phyloP scores from a whole-genome alignment of 2,113 vertebrate genomes.

The Lagopus leucura region DNA sequence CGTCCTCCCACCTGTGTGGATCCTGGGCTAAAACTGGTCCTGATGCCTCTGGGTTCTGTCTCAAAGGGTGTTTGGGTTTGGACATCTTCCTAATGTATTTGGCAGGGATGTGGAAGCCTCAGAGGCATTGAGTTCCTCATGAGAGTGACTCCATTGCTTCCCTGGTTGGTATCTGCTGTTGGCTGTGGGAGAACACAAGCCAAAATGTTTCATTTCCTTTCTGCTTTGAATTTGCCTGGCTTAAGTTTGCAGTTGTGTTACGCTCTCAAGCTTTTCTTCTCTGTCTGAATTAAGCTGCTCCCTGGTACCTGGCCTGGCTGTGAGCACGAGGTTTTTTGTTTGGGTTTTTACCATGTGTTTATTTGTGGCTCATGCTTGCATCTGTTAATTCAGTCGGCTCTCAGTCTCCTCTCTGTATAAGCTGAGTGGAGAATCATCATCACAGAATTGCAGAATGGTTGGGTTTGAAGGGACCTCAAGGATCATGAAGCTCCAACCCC shows the following conservation, averaged over 20 bases:
- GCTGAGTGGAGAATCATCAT: neutral
- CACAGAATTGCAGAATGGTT: too few species aligned
- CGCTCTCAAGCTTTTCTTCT: neutral
- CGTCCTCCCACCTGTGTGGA: neutral
- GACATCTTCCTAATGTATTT: neutral
- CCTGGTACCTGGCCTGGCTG: neutral
- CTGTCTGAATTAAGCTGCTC: neutral
- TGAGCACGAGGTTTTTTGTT: neutral
- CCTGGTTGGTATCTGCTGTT: neutral
- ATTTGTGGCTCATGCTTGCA: neutral
- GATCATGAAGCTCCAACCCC: too few species aligned
- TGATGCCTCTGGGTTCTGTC: neutral
- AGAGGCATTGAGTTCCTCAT: neutral
- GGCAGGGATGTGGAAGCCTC: neutral
- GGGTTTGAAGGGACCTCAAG: too few species aligned
- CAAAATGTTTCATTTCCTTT: neutral
- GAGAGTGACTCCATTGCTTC: neutral
- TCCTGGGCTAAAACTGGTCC: neutral
- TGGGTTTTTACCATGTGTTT: neutral
- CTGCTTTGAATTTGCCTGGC: neutral
- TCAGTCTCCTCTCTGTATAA: neutral
- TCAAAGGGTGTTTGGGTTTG: neutral
- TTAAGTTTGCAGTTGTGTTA: neutral
- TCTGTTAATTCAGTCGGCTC: neutral
- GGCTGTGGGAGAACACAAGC: neutral